Conservation (phyloP, 2,888 invertebrate genomes). For the Trisateles emortualis region DNA sequence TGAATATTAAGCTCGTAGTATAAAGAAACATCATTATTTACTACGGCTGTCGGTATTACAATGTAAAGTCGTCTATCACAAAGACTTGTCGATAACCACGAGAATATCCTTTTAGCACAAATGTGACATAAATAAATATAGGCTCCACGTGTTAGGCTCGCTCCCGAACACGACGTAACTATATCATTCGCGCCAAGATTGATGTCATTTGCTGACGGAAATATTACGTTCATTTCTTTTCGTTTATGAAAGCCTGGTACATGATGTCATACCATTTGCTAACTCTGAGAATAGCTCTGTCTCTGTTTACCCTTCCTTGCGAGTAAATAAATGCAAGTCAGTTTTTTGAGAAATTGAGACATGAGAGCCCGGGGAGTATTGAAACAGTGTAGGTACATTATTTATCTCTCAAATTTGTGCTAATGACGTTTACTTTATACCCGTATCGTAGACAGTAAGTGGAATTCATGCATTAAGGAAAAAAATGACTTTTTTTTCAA, state of each 20-base stretch:
- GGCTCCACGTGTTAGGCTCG: slow-evolving; percentile 1
- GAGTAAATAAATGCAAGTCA: too few relatives aligned
- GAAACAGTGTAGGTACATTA: not conserved
- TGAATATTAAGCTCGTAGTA: not conserved
- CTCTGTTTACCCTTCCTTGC: too few relatives aligned
- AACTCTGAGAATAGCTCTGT: not conserved
- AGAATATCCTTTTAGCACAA: slow-evolving; percentile 61
- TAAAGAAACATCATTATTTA: slow-evolving; percentile 23
- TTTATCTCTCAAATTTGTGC: not conserved
- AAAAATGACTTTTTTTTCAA: too few relatives aligned
- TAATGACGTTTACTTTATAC: not conserved
- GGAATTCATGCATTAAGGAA: slow-evolving; percentile 43
- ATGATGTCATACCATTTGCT: not conserved
- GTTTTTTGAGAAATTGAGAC: too few relatives aligned
- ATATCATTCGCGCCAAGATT: slow-evolving; percentile 12
- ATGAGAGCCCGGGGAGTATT: too few relatives aligned
- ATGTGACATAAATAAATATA: slow-evolving; percentile 39
- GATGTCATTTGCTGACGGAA: slow-evolving; percentile 22
- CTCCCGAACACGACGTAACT: slow-evolving; percentile 7
- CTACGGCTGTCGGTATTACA: slow-evolving; percentile 27
- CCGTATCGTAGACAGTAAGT: not conserved
- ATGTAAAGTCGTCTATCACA: slow-evolving; percentile 32
- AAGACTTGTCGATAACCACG: slow-evolving; percentile 45
- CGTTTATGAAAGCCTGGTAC: slow-evolving; percentile 23
- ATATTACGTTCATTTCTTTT: slow-evolving; percentile 9